These are phyloP conservation scores for Drosophila triauraria DNA, from an alignment of 1,140 invertebrate species.

Conservation along the genomic window DNA sequence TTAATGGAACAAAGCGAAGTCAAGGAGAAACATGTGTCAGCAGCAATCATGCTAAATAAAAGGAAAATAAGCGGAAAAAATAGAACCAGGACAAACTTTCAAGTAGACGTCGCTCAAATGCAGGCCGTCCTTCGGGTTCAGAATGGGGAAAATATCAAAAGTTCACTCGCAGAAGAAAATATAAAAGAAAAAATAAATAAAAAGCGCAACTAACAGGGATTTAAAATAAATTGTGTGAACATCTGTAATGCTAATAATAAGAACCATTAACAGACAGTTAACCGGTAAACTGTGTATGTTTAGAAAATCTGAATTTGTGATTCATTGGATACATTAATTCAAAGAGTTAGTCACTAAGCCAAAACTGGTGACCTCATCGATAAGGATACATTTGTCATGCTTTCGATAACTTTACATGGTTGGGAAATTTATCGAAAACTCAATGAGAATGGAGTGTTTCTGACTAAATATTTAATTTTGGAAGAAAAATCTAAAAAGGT, in stretches of 20 bases:
- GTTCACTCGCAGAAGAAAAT: background rate
- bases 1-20: constrained; percentile 5
- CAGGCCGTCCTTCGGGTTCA: background rate
- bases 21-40: constrained; percentile 20
- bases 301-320: background rate
- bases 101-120: constrained; percentile 9
- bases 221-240: too few relatives aligned
- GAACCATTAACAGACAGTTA: background rate
- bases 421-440: background rate
- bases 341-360: background rate
- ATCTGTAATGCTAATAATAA: too few relatives aligned
- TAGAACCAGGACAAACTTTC: constrained; percentile 22
- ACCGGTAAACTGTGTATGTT: background rate
- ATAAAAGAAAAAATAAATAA: too few relatives aligned
- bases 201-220: too few relatives aligned
- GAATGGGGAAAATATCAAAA: background rate
- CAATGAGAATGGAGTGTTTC: background rate
- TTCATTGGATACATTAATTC: background rate
- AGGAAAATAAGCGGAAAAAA: constrained; percentile 1
- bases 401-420: background rate
- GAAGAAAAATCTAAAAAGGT: background rate
- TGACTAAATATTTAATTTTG: background rate
- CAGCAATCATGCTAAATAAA: constrained; percentile 12
- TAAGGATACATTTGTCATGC: background rate
- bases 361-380: constrained; percentile 6